Conservation (phyloP, 2,113 vertebrate species). For the Caranx ignobilis region DNA sequence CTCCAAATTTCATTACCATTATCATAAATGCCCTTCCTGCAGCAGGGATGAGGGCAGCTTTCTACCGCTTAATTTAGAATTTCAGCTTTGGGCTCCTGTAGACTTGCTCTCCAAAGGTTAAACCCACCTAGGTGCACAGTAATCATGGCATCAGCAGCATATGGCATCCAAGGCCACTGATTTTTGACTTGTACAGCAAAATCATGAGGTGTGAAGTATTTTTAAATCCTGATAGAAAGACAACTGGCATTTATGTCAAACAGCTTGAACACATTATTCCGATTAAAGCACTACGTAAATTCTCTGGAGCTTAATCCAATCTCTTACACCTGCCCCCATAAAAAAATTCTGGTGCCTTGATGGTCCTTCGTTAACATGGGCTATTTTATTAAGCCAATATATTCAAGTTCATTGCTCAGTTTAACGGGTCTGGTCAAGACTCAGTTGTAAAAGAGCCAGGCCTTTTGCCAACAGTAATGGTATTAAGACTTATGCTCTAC, state of each 20-base stretch:
- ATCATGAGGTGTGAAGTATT: neutral
- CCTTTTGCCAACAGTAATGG: constrained; percentile 14
- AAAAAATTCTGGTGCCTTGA: constrained; percentile 28
- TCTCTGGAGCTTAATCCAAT: constrained; percentile 33
- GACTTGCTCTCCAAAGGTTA: constrained; percentile 12
- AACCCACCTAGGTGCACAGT: constrained; percentile 1
- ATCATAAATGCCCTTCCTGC: neutral
- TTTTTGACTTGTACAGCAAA: neutral
- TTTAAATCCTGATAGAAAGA: neutral
- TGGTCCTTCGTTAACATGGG: constrained; percentile 12
- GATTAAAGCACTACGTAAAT: constrained; percentile 18
- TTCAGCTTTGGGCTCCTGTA: constrained; percentile 4
- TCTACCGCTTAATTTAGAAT: neutral
- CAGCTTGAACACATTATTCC: neutral
- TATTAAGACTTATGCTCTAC: constrained; percentile 29
- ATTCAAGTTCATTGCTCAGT: constrained; percentile 31
- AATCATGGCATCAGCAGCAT: constrained; percentile 1
- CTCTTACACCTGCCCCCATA: constrained; percentile 16
- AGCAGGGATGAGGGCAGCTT: neutral
- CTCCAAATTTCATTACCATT: constrained; percentile 2
- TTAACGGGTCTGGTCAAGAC: constrained; percentile 40
- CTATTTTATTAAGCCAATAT: constrained; percentile 31
- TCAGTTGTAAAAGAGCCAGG: constrained; percentile 33
- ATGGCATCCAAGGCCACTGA: neutral
- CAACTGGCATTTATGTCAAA: neutral